Conservation (phyloP, 2,888 invertebrate genomes). For the Agrochola lota region DNA sequence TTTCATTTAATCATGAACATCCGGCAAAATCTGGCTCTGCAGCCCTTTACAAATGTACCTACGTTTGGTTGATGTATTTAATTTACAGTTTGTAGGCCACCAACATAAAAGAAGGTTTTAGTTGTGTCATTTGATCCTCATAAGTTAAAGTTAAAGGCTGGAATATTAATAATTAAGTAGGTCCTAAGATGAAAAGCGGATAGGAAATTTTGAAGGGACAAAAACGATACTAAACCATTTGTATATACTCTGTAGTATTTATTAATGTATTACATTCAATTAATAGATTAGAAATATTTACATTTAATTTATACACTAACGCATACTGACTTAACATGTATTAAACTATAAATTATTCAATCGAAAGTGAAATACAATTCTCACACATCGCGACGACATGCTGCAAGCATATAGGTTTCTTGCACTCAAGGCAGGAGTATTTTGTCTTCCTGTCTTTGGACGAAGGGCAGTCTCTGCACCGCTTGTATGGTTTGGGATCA, state of each 20-base stretch:
- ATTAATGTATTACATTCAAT: not conserved
- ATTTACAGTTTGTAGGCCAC: not conserved
- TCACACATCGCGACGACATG: slow-evolving; percentile 42
- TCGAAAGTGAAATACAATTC: slow-evolving; percentile 16
- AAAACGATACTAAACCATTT: not conserved
- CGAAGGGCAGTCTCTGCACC: slow-evolving; percentile 42
- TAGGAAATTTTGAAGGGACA: not conserved
- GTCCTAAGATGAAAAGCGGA: not conserved
- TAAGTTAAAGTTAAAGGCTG: not conserved
- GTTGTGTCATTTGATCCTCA: not conserved
- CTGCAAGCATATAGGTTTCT: slow-evolving; percentile 45
- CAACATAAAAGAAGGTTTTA: not conserved
- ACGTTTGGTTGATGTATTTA: not conserved
- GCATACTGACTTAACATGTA: too few relatives aligned
- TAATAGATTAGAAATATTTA: not conserved
- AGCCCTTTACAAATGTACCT: not conserved
- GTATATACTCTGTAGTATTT: not conserved
- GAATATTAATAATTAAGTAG: not conserved
- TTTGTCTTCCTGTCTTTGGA: slow-evolving; percentile 44
- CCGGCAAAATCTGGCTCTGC: not conserved
- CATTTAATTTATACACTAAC: not conserved
- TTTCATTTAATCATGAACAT: not conserved
- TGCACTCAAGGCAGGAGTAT: slow-evolving; percentile 41
- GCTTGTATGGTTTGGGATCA: slow-evolving; percentile 30
- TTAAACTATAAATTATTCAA: not conserved